Evolutionary conservation across 2,888 invertebrate genomes (phyloP).

Genomic region (Tetragnatha montana): DNA sequence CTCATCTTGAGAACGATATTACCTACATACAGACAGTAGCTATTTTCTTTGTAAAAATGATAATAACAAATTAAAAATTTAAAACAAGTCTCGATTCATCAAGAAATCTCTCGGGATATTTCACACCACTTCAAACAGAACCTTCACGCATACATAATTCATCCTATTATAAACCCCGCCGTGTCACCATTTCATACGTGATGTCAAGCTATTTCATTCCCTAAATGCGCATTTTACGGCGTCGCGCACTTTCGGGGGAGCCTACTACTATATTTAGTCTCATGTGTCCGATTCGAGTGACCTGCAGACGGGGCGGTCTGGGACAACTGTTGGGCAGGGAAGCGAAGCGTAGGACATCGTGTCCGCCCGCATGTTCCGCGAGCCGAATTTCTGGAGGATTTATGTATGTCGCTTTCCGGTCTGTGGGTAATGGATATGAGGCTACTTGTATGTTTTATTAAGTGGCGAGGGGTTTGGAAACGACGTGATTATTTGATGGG

Average conservation of each 20-base stretch:
- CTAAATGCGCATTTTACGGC: not conserved
- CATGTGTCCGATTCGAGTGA: not conserved
- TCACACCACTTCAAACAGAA: no score
- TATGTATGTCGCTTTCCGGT: not conserved
- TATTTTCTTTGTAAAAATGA: no score
- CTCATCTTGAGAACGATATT: no score
- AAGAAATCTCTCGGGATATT: no score
- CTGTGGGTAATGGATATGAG: not conserved
- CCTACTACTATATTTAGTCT: not conserved
- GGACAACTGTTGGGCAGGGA: not conserved
- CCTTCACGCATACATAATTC: no score
- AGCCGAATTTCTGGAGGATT: not conserved
- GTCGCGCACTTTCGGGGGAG: not conserved
- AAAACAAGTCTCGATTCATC: no score
- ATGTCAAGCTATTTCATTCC: not conserved
- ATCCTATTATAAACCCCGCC: not conserved
- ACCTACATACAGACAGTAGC: no score
- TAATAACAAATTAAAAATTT: no score
- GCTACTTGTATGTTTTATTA: not conserved
- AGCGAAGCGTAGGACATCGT: not conserved
- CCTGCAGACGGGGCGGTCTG: not conserved
- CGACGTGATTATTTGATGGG: no score
- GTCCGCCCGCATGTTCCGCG: not conserved
- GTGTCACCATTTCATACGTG: not conserved
- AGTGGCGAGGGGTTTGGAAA: not conserved